A percentile compares a stretch with the other conserved stretches of the same genome.
Conservation (phyloP, 1,140 invertebrate species). For the Drosophila orena region DNA sequence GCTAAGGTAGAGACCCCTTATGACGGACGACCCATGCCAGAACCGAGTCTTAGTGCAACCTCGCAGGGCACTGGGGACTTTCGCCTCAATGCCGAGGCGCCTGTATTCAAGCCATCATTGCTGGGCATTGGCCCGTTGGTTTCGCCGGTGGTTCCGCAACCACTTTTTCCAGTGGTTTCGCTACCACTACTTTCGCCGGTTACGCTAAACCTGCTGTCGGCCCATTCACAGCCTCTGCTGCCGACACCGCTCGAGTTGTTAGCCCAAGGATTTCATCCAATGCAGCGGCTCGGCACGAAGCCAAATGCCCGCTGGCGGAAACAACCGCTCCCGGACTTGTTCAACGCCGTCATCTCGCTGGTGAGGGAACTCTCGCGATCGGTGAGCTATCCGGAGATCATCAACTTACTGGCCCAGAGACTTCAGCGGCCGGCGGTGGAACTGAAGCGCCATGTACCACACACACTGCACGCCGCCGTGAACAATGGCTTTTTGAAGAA, state of each 20-base stretch:
- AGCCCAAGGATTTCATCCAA: background rate
- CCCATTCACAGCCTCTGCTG: background rate
- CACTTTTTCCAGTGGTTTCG: background rate
- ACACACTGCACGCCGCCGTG: slow-evolving; percentile 55
- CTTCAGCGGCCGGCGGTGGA: slow-evolving; percentile 55
- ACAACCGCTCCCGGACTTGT: slow-evolving; percentile 56
- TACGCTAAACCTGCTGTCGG: background rate
- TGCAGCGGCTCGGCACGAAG: background rate
- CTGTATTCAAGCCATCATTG: slow-evolving; percentile 40
- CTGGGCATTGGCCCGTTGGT: background rate
- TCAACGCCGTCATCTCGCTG: slow-evolving; percentile 38
- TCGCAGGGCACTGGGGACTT: background rate
- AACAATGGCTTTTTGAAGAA: slow-evolving; percentile 58
- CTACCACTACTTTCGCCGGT: background rate
- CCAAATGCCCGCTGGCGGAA: slow-evolving; percentile 13
- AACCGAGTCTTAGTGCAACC: slow-evolving; percentile 9
- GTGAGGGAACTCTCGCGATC: slow-evolving; percentile 54
- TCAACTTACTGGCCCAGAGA: slow-evolving; percentile 37
- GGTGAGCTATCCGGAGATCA: slow-evolving; percentile 70
- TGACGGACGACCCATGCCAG: background rate
- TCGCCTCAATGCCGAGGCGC: slow-evolving; percentile 48
- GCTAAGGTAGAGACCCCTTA: background rate
- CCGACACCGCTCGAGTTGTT: background rate
- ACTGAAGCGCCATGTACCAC: slow-evolving; percentile 65
- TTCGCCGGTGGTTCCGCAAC: background rate